Conservation (phyloP, 2,888 invertebrate species). For the Choristoneura rosaceana region DNA sequence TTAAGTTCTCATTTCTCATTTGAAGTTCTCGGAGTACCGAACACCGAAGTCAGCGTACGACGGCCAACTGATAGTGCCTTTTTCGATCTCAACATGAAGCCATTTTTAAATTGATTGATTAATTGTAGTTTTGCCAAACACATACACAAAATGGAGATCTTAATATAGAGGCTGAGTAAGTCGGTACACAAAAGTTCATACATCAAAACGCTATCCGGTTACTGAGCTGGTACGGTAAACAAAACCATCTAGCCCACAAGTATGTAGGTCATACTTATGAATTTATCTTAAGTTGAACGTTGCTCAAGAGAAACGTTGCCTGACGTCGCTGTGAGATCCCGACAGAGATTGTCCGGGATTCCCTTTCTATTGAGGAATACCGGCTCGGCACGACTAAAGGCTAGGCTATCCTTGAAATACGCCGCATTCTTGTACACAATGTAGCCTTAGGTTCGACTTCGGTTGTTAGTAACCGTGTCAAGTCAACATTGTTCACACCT, state of each 20-base stretch:
- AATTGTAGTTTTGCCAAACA: no score
- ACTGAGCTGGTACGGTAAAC: background rate
- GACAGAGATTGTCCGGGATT: slow-evolving; percentile 30
- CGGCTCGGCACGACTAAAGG: slow-evolving; percentile 20
- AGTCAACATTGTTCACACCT: slow-evolving; percentile 6
- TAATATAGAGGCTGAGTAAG: background rate
- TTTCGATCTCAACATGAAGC: no score
- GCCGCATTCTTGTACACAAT: slow-evolving; percentile 35
- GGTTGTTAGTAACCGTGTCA: slow-evolving; percentile 9
- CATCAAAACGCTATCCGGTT: background rate
- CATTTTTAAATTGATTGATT: no score
- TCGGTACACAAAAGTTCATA: background rate
- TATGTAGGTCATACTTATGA: slow-evolving; percentile 19
- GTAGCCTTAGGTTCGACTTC: slow-evolving; percentile 10
- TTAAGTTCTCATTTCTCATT: no score
- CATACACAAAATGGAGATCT: no score
- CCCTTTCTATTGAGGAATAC: slow-evolving; percentile 41
- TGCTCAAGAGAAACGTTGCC: slow-evolving; percentile 30
- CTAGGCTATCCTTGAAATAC: slow-evolving; percentile 29
- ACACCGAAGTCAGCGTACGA: no score
- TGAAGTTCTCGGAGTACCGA: no score
- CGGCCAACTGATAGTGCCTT: no score
- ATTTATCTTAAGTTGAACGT: slow-evolving; percentile 30
- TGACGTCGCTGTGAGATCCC: slow-evolving; percentile 38
- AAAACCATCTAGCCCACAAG: slow-evolving; percentile 1